Percentiles rank a stretch among this genome's conserved stretches.
Conservation (phyloP, 1,140 invertebrate species). For the Colletes gigas region DNA sequence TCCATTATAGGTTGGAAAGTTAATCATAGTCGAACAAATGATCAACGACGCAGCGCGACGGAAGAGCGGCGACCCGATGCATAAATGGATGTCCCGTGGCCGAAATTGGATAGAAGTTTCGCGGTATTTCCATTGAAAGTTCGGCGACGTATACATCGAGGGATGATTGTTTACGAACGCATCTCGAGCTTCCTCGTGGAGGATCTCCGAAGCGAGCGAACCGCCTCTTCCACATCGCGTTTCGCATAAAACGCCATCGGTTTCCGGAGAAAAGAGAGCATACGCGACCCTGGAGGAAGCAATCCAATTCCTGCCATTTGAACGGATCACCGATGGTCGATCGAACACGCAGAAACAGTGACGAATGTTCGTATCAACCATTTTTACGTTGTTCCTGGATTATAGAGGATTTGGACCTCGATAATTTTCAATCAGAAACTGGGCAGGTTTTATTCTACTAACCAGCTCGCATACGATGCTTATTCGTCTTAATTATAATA, state of each 20-base stretch:
- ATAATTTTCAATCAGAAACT: too few relatives aligned
- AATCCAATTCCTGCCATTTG: conserved; percentile 5
- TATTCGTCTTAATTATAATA: too few relatives aligned
- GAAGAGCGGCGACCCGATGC: neutral
- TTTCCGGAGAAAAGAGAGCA: neutral
- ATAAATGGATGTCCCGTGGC: conserved; percentile 28
- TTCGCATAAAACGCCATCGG: conserved; percentile 32
- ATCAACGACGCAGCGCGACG: too few relatives aligned
- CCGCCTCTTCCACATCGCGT: neutral
- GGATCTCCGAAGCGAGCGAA: neutral
- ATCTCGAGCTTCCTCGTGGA: neutral
- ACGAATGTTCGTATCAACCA: too few relatives aligned
- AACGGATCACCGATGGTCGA: conserved; percentile 25
- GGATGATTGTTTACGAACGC: conserved; percentile 43
- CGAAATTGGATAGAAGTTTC: conserved; percentile 54
- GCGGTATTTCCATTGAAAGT: conserved; percentile 56
- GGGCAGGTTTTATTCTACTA: too few relatives aligned
- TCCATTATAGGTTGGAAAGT: too few relatives aligned
- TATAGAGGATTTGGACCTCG: too few relatives aligned
- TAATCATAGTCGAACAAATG: too few relatives aligned
- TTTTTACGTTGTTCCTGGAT: too few relatives aligned
- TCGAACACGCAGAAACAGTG: too few relatives aligned
- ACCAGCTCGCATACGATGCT: too few relatives aligned
- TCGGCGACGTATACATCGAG: conserved; percentile 48
- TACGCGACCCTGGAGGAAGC: neutral